Conservation (phyloP, 2,113 vertebrate genomes). For the Protobothrops mucrosquamatus region DNA sequence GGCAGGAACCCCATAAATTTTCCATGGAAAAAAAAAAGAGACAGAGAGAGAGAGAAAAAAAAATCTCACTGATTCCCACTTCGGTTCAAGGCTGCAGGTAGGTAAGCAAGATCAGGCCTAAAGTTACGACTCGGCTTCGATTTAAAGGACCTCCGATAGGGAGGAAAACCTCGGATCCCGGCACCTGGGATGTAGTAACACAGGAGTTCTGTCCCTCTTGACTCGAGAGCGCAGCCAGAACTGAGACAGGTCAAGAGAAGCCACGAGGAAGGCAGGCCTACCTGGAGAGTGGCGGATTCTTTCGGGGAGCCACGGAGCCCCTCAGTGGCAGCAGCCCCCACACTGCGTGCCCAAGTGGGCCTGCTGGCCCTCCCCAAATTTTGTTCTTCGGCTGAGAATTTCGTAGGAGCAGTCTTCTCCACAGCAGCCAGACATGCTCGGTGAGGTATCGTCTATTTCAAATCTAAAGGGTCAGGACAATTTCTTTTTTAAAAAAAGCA, state of each 20-base stretch:
- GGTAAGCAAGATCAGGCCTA: neutral
- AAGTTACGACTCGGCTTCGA: neutral
- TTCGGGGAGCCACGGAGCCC: neutral
- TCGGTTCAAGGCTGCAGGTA: neutral
- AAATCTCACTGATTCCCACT: neutral
- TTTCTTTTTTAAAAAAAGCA: neutral
- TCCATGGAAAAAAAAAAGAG: neutral
- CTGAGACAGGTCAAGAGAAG: neutral
- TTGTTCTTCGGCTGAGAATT: conserved; percentile 89
- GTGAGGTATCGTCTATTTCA: conserved; percentile 88
- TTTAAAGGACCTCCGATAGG: neutral
- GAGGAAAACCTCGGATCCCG: neutral
- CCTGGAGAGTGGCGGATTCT: conserved; percentile 21
- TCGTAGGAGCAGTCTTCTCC: conserved; percentile 90
- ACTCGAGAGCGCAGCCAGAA: neutral
- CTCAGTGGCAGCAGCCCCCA: conserved; percentile 89
- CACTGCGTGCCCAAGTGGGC: conserved; percentile 82
- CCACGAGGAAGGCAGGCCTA: conserved; percentile 18
- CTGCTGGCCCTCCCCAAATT: conserved; percentile 85
- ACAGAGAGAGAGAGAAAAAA: neutral
- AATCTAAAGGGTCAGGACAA: conserved; percentile 67
- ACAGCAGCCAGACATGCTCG: conserved; percentile 89
- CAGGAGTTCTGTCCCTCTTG: neutral
- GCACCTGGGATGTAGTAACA: neutral
- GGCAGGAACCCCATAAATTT: neutral